These are phyloP conservation scores for Meliscaeva auricollis DNA, from an alignment of 2,888 invertebrate species.

Conservation along the genomic window DNA sequence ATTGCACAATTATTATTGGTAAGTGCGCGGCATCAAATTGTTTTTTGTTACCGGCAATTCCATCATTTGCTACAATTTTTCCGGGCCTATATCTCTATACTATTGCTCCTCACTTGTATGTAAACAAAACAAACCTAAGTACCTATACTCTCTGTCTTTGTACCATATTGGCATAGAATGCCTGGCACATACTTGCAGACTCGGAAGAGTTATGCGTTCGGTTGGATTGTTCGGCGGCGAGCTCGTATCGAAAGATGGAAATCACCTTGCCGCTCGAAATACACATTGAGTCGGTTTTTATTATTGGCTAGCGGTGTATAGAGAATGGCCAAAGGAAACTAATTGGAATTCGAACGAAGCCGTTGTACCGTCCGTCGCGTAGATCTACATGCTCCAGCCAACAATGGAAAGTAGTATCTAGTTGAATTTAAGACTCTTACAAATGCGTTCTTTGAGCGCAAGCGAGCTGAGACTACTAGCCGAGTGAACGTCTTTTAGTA, in stretches of 20 bases:
- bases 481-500: too few relatives aligned
- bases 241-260: constrained; percentile 70
- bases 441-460: constrained; percentile 54
- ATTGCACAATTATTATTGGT: constrained; percentile 62
- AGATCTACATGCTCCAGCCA: constrained; percentile 22
- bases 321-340: constrained; percentile 68
- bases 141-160: constrained; percentile 6
- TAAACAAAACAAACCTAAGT: constrained; percentile 21
- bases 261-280: constrained; percentile 62
- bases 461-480: too few relatives aligned
- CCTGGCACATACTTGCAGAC: constrained; percentile 12
- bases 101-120: constrained; percentile 11
- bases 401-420: constrained; percentile 59
- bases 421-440: constrained; percentile 41
- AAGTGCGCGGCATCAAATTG: constrained; percentile 38
- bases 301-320: constrained; percentile 48
- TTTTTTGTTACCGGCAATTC: constrained; percentile 47
- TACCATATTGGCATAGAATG: too few relatives aligned
- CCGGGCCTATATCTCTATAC: not conserved
- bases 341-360: constrained; percentile 70
- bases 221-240: constrained; percentile 45
- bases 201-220: constrained; percentile 69
- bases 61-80: constrained; percentile 49
- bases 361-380: constrained; percentile 36
- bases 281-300: constrained; percentile 50